Conservation (phyloP, 2,797 vertebrate genomes). For the Phataginus tetradactyla region DNA sequence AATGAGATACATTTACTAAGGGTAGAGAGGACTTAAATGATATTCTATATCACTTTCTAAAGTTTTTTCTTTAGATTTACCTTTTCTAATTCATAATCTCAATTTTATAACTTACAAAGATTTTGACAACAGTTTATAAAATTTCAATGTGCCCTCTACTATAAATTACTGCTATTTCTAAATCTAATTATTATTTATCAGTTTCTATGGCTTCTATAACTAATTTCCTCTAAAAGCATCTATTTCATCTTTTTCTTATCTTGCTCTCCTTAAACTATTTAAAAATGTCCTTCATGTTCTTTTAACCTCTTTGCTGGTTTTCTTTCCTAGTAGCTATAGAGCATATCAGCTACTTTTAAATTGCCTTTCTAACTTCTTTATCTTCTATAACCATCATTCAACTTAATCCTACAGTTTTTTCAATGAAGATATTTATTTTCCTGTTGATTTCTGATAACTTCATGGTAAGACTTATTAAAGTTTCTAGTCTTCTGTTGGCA, state of each 20-base stretch:
- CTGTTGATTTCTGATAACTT: slow-evolving; percentile 64
- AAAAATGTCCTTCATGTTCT: slow-evolving; percentile 49
- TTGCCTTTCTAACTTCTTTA: neutral
- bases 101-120: slow-evolving; percentile 31
- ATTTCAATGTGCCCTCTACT: neutral
- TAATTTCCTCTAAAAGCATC: neutral
- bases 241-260: slow-evolving; percentile 8
- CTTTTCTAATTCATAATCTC: slow-evolving; percentile 26
- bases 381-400: slow-evolving; percentile 40
- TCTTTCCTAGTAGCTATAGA: slow-evolving; percentile 35
- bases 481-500: slow-evolving; percentile 22
- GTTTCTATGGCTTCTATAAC: slow-evolving; percentile 19
- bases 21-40: neutral
- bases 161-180: neutral
- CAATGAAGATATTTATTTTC: slow-evolving; percentile 21
- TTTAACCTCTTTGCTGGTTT: slow-evolving; percentile 53
- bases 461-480: neutral
- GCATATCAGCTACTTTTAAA: slow-evolving; percentile 57
- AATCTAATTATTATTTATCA: slow-evolving; percentile 47
- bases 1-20: neutral
- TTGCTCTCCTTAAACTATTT: slow-evolving; percentile 11
- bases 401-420: slow-evolving; percentile 23
- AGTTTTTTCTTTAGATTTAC: neutral
- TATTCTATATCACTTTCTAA: neutral
- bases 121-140: slow-evolving; percentile 45